Evolutionary conservation across 2,888 invertebrate genomes (phyloP), one percentile per base, ranked within the genome.

Genomic region (Tyria jacobaeae): DNA sequence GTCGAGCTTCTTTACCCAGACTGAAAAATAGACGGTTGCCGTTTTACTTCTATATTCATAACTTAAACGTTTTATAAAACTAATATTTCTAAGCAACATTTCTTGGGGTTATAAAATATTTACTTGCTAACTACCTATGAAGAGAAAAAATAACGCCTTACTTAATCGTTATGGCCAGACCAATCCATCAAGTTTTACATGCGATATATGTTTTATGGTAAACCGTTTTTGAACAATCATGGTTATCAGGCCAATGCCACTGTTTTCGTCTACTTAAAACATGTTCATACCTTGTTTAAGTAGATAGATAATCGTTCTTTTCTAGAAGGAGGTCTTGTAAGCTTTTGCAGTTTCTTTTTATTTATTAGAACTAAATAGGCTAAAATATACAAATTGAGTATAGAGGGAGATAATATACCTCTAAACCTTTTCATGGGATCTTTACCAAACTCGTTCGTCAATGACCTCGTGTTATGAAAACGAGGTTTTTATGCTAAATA

Each of bases 101-200:
- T 17, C 48, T 57, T 54, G 15, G 39, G 60, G 50, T 63, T 49
- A 59, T 64, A 63, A 62, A 63, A 60, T 64, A 53, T 68, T 55
- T 62, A 59, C 70, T 64, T 58, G 49, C 51, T 51, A 51, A 73
- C 56, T 64, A 66, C 27, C 35, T 64, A 61, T 61, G 41, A 48
- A n/a, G 59, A 52, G 60, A 66, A 71, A 53, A 66, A 70, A 73
- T 76, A 70, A 51, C 52, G 60, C 59, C 57, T 53, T 64, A 62
- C 49, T 62, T 68, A 60, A 63, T 68, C 48, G 64, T 71, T 66
- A 67, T 41, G 57, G 61, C 50, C 52, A 51, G 60, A 54, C 74
- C 57, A 78, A 78, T 77, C 79, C 74, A 78, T 77, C 79, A 77
- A 74, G 56, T 61, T 62, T 65, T 57, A 67, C 74, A 68, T 74